Base-by-base conservation (phyloP, 2,888 invertebrate genomes). In the Atherix ibis region DNA sequence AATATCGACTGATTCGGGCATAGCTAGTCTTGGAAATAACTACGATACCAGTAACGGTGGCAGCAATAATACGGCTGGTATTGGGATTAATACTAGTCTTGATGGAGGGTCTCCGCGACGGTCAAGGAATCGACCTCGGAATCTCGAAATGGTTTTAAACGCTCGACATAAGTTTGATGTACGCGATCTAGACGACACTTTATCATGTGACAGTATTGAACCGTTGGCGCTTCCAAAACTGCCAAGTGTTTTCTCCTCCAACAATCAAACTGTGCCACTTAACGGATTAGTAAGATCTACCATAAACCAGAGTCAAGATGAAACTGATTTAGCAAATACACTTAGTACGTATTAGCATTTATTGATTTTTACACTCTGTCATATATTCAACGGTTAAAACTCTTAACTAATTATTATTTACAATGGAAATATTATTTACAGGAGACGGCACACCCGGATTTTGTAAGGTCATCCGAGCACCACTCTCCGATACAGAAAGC, bases 101-200 rank as follows among this genome's bases (percentile, higher is more conserved):
- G 41, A 36, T 8, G 42, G 40, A 26, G 46, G 45, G 36, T 55
- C 59, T 16, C 55, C 57, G 8, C 50, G 53, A 34, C 49, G 58
- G 16, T 36, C 37, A 2, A 57, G 54, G 36, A 58, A 67, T 5
- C 70, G 76, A 40, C 73, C 76, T 1, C 65, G 82, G 32, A 77
- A 76, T 52, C 58, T 82, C 27, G 75, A 79, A 55, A 75, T 82
- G 70, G 71, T 79, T 22, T 73, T 81, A 59, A 70, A 68, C 26
- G 76, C 75, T 29, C 65, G 76, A 0, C 77, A 80, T 48, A 76
- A 70, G 44, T 84, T 83, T 57, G 81, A 83, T 44, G 73, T 83
- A 3, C 62, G 75, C 18, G 82, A 83, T 48, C 60, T 76, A 31
- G 68, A 70, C 27, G 66, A 66, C 45, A 58, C 61, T 6, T 44